Base-by-base conservation (phyloP, 2,888 invertebrate genomes). In the Drosophila tripunctata region DNA sequence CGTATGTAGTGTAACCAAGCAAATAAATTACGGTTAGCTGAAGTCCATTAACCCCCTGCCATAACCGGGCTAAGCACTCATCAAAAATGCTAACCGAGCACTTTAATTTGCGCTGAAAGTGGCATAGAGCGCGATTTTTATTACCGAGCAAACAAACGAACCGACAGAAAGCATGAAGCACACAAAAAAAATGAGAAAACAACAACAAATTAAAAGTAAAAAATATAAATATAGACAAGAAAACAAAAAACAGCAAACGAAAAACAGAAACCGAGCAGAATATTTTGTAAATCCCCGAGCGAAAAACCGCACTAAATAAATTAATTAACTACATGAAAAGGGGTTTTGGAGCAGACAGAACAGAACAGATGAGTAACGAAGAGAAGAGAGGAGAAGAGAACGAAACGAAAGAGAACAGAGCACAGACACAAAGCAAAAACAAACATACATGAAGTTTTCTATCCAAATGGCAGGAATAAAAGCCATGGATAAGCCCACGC, bases 291-390 rank as follows among this genome's bases (percentile, higher is more conserved):
- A 76, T 78, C 80, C 84, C 85, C 69, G 65, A 84, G 80, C 76
- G 80, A 73, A 86, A 80, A 87, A 83, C 84, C 85, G 72, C 85
- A 87, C 78, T 85, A 87, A 88, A 88, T 88, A 88, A 88, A 88
- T 88, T 87, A 88, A 88, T 88, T 88, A 88, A 88, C 87, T 87
- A 83, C 88, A 86, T 75, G 82, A 78, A 78, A 77, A 75, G 67
- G 65, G 58, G 60, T 30, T 67, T 43, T 52, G 47, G 65, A 51
- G 56, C 68, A 70, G 67, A 68, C 73, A 61, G 33, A 17, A 8
- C 15, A 7, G 15, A 17, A 21, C n/a, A 4, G 38, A 14, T 6
- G 35, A 35, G 35, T 8, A 38, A 19, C n/a, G n/a, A n/a, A n/a
- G n/a, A n/a, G n/a, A n/a, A n/a, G n/a, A n/a, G n/a, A n/a, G n/a